Percentiles rank a stretch among this genome's conserved stretches.
These are phyloP conservation scores for Eupleurogrammus muticus DNA, from an alignment of 2,797 vertebrate species.

Conservation along the genomic window DNA sequence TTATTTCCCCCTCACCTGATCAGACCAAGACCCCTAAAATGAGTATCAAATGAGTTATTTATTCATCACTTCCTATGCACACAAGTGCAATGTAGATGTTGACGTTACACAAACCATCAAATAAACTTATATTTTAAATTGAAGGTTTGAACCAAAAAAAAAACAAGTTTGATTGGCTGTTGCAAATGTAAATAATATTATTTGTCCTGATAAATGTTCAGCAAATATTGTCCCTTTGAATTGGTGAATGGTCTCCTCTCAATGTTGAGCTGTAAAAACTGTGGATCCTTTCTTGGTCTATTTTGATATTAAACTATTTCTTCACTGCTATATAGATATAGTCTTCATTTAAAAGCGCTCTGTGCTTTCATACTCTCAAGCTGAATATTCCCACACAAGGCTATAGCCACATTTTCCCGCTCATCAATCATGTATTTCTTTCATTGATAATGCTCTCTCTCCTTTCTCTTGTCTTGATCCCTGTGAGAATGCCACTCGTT, in stretches of 20 bases:
- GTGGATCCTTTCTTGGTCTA: background rate
- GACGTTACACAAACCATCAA: background rate
- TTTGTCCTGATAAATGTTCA: slow-evolving; percentile 13
- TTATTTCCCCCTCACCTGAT: background rate
- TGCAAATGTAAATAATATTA: background rate
- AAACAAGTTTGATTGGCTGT: background rate
- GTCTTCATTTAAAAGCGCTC: slow-evolving; percentile 15
- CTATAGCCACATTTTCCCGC: slow-evolving; percentile 16
- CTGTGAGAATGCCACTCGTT: slow-evolving; percentile 22
- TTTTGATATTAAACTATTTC: slow-evolving; percentile 6
- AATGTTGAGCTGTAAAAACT: slow-evolving; percentile 28
- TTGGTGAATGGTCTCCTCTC: slow-evolving; percentile 1
- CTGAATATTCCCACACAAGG: slow-evolving; percentile 8
- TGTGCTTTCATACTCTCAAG: slow-evolving; percentile 20
- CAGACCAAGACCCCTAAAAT: background rate
- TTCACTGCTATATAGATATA: background rate
- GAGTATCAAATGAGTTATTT: background rate
- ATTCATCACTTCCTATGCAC: background rate
- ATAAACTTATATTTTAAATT: background rate
- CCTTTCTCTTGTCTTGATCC: slow-evolving; percentile 7
- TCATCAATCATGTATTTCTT: slow-evolving; percentile 2
- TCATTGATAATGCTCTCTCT: background rate
- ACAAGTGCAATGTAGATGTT: background rate
- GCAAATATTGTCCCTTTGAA: slow-evolving; percentile 1
- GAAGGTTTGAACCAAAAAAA: background rate